phyloP scores from a whole-genome alignment of 1,140 invertebrate genomes.

The Andricus grossulariae region DNA sequence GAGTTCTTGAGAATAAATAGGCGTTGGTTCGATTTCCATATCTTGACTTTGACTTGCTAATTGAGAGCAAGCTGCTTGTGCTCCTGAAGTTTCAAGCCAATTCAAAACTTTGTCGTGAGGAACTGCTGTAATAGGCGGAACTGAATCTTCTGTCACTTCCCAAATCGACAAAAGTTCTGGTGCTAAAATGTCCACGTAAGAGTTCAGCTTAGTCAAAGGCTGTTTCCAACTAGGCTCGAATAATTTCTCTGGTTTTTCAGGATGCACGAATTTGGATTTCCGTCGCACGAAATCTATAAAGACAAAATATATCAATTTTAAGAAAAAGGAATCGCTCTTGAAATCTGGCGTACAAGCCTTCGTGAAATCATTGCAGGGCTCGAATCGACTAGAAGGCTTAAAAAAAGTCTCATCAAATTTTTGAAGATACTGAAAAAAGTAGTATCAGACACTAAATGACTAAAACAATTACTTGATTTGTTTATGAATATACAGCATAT shows the following conservation, averaged over 20 bases:
- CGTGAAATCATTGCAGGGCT: too few species aligned
- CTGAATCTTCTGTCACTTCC: constrained; percentile 63
- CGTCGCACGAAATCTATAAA: constrained; percentile 62
- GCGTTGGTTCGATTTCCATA: constrained; percentile 37
- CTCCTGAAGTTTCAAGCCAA: constrained; percentile 60
- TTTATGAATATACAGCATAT: too few species aligned
- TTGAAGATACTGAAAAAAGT: too few species aligned
- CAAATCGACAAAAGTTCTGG: constrained; percentile 67
- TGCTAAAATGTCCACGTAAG: constrained; percentile 67
- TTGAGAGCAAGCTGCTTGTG: constrained; percentile 28
- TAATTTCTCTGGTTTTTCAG: constrained; percentile 36
- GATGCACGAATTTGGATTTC: constrained; percentile 47
- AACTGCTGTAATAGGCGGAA: constrained; percentile 44
- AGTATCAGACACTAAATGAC: too few species aligned
- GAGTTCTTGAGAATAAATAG: constrained; percentile 63
- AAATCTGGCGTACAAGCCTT: too few species aligned
- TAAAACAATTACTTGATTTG: constrained; percentile 13
- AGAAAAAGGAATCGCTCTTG: neutral
- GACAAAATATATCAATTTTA: constrained; percentile 34
- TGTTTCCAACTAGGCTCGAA: constrained; percentile 60
- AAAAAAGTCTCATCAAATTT: too few species aligned
- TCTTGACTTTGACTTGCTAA: constrained; percentile 44
- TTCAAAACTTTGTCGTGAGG: constrained; percentile 68
- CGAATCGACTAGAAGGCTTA: too few species aligned
- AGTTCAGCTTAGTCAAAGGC: constrained; percentile 60